Conservation (phyloP, 1,140 invertebrate species). For the Harlomillsia oculata region DNA sequence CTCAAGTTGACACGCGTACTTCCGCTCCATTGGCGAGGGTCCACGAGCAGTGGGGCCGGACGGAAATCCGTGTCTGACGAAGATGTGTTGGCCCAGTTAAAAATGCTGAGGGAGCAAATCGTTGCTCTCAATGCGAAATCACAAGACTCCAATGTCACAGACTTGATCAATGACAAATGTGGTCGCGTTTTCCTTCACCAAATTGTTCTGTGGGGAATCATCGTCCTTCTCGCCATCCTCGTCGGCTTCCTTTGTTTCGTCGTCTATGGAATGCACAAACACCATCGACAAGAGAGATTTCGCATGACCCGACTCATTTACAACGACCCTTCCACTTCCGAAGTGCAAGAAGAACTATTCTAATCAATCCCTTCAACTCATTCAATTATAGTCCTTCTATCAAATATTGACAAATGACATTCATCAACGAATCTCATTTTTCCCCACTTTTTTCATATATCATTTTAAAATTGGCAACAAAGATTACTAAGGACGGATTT, state of each 20-base stretch:
- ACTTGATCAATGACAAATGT: constrained; percentile 2
- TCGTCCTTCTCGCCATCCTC: background rate
- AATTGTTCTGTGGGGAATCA: constrained; percentile 9
- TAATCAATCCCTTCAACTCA: too few relatives aligned
- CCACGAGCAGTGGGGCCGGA: background rate
- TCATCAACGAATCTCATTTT: too few relatives aligned
- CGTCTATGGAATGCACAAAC: constrained; percentile 1
- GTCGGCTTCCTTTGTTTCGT: constrained; percentile 1
- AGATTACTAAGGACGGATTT: too few relatives aligned
- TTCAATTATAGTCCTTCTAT: too few relatives aligned
- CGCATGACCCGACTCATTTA: constrained; percentile 3
- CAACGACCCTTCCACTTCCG: too few relatives aligned
- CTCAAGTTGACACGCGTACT: too few relatives aligned
- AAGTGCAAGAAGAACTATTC: too few relatives aligned
- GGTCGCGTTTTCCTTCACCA: background rate
- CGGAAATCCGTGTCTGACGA: background rate
- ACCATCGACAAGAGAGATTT: background rate
- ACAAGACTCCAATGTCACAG: constrained; percentile 1
- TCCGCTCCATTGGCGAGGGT: too few relatives aligned
- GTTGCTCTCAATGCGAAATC: background rate
- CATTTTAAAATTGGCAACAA: too few relatives aligned
- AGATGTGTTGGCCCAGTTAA: background rate
- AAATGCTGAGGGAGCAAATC: background rate
- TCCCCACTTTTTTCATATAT: too few relatives aligned
- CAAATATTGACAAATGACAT: too few relatives aligned